Evolutionary conservation across 2,113 vertebrate genomes (phyloP).

Genomic region (Ageneiosus marmoratus): DNA sequence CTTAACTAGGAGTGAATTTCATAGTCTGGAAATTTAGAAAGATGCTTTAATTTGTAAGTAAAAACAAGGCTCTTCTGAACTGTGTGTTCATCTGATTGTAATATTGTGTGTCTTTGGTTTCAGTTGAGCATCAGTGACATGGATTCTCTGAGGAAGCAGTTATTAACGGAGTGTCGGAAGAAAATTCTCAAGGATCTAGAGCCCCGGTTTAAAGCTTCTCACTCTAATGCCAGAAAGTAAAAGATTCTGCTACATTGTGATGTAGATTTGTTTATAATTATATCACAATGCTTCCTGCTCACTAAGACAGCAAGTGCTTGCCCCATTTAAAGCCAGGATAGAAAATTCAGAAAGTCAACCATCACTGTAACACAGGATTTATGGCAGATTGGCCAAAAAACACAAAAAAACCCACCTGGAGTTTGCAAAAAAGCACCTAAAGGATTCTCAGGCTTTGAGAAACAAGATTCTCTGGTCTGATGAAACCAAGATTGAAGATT

Average conservation of each 20-base stretch:
- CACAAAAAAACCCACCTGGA: no score
- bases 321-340: neutral
- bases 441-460: no score
- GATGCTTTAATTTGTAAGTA: no score
- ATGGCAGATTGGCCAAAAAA: no score
- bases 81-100: neutral
- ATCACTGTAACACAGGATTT: no score
- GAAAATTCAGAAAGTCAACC: no score
- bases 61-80: neutral
- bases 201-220: slow-evolving; percentile 39
- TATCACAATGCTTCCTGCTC: neutral
- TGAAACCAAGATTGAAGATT: no score
- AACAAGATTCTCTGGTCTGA: no score
- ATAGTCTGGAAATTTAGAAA: neutral
- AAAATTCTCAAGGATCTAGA: slow-evolving; percentile 68
- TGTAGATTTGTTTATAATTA: neutral
- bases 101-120: neutral
- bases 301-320: neutral
- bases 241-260: neutral
- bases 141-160: slow-evolving; percentile 76
- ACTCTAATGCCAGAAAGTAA: neutral
- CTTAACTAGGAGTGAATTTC: neutral
- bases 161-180: slow-evolving; percentile 79
- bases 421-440: no score
- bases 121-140: slow-evolving; percentile 83